phyloP scores from a whole-genome alignment of 1,140 invertebrate genomes.

The Atta cephalotes region DNA sequence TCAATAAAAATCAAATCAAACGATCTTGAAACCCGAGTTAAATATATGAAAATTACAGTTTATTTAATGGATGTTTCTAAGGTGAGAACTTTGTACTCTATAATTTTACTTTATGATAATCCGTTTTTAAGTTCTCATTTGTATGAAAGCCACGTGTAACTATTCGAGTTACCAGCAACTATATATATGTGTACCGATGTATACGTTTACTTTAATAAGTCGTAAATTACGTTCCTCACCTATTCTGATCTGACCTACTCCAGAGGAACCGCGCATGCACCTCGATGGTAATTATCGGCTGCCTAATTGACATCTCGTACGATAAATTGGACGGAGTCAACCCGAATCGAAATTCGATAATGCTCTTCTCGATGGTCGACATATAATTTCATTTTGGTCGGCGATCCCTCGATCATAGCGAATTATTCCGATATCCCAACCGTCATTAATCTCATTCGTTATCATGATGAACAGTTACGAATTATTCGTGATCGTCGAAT shows the following conservation, averaged over 20 bases:
- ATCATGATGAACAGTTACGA: constrained; percentile 36
- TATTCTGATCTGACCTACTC: constrained; percentile 1
- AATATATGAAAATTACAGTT: too few species aligned
- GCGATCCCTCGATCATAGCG: constrained; percentile 45
- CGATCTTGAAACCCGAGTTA: too few species aligned
- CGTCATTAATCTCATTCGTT: constrained; percentile 53
- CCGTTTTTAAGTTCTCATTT: background rate
- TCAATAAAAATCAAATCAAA: too few species aligned
- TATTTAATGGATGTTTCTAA: too few species aligned
- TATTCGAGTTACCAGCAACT: background rate
- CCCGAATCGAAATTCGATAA: constrained; percentile 43
- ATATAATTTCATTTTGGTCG: constrained; percentile 26
- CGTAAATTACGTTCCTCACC: constrained; percentile 44
- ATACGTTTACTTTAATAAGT: constrained; percentile 43
- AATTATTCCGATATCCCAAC: constrained; percentile 23
- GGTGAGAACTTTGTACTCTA: too few species aligned
- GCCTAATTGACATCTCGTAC: constrained; percentile 42
- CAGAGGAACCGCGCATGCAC: constrained; percentile 1
- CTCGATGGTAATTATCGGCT: constrained; percentile 45
- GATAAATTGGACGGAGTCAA: constrained; percentile 43
- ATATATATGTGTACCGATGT: background rate
- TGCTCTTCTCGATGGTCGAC: constrained; percentile 28
- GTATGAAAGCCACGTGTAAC: constrained; percentile 4
- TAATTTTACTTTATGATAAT: background rate
- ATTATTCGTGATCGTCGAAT: constrained; percentile 16